Evolutionary conservation across 2,113 vertebrate genomes (phyloP), one percentile per base, ranked within the genome.

Genomic region (Cyprinodon tularosa): DNA sequence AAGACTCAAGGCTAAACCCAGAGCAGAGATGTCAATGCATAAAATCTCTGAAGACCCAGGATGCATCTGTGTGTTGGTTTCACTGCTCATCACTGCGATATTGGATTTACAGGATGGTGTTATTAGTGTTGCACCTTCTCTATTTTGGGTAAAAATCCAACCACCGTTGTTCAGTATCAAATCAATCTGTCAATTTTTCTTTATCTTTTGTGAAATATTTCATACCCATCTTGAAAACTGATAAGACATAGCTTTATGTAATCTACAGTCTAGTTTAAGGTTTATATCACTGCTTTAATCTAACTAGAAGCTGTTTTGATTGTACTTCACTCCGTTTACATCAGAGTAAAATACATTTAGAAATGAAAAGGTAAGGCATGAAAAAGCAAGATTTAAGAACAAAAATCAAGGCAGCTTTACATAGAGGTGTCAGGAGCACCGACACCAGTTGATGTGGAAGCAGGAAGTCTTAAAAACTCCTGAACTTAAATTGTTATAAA

Each of bases 41-140:
- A 59, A 72, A 70, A 82, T 59, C 71, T 78, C 75, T 90, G 68
- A 88, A 72, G 91, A 88, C 83, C 88, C 50, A 17, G 50, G 71
- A 67, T 20, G 77, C 76, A 73, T 77, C 0, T 37, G 89, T 69
- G 53, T 15, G 77, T 73, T 44, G 3, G 36, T 45, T 72, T 66
- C 20, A 20, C 29, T 12, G 10, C 6, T 83, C 44, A 69, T 78
- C 29, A 76, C 36, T 3, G 38, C 80, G 76, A 48, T 47, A 13
- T 36, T 68, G 40, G 48, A 71, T 77, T 84, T 38, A 53, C 37
- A 60, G 9, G 20, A 57, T 29, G 50, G 7, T 45, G 44, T 2
- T 45, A 12, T 45, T 45, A 45, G 2, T 45, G 9, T 45, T 10
- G 5, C 44, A 20, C 17, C 48, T 53, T 57, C 50, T 57, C 50